Conservation (phyloP, 2,113 vertebrate genomes). For the Zingel zingel region DNA sequence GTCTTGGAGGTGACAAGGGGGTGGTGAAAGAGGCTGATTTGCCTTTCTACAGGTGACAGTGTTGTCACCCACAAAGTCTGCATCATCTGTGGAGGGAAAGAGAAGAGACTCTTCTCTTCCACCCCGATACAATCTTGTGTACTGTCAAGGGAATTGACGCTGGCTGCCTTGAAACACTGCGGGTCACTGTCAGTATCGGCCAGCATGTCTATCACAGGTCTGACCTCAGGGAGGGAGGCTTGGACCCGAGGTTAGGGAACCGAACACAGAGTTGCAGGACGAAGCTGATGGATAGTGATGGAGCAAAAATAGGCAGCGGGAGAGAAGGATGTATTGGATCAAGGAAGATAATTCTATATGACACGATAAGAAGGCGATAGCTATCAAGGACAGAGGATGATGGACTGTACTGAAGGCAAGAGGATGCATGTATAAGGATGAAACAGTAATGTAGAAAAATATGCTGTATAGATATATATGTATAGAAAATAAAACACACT, state of each 20-base stretch:
- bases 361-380: constrained; percentile 47
- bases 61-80: constrained; percentile 45
- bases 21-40: constrained; percentile 52
- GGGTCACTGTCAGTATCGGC: constrained; percentile 52
- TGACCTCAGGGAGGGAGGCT: constrained; percentile 43
- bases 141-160: constrained; percentile 58
- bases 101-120: constrained; percentile 15
- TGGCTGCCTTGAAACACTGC: constrained; percentile 13
- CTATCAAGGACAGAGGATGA: constrained; percentile 25
- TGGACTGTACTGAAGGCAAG: constrained; percentile 23
- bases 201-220: constrained; percentile 49
- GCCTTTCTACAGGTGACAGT: constrained; percentile 57
- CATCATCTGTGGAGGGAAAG: constrained; percentile 26
- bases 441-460: neutral
- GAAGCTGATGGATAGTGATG: constrained; percentile 54
- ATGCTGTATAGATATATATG: neutral
- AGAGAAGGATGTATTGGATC: constrained; percentile 44
- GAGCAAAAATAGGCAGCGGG: constrained; percentile 36
- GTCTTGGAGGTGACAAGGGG: constrained; percentile 46
- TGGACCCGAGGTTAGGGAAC: constrained; percentile 9
- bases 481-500: neutral
- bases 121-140: constrained; percentile 48
- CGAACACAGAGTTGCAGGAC: constrained; percentile 31
- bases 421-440: neutral
- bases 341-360: constrained; percentile 59